phyloP scores from a whole-genome alignment of 2,113 vertebrate genomes.

The zebrafish (Danio rerio) region DNA sequence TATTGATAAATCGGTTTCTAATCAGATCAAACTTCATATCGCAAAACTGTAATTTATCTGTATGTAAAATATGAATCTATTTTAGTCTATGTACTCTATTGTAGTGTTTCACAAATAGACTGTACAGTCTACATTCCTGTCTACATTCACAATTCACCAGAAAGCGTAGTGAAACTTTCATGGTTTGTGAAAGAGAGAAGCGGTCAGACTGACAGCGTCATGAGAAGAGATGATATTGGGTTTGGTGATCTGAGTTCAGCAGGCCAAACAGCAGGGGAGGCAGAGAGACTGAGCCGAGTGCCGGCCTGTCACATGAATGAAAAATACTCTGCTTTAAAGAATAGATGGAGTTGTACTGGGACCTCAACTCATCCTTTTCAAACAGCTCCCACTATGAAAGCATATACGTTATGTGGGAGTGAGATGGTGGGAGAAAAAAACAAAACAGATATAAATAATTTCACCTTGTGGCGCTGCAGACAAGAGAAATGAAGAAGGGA shows the following conservation, averaged over 20 bases:
- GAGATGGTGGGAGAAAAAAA: constrained; percentile 49
- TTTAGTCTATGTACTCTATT: too few relatives aligned
- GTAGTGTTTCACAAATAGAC: neutral
- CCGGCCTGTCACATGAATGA: constrained; percentile 33
- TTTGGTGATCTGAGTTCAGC: constrained; percentile 27
- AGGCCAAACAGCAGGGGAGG: constrained; percentile 24
- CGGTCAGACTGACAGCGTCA: neutral
- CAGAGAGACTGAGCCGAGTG: constrained; percentile 20
- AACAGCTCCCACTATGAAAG: constrained; percentile 35
- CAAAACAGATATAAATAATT: constrained; percentile 59
- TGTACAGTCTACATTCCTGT: neutral
- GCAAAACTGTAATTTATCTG: neutral
- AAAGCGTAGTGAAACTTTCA: neutral
- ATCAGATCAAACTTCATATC: neutral
- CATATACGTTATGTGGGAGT: constrained; percentile 42
- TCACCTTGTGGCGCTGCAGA: constrained; percentile 50
- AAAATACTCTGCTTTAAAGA: constrained; percentile 47
- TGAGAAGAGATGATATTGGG: neutral
- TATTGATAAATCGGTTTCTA: too few relatives aligned
- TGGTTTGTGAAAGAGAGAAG: neutral
- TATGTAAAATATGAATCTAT: neutral
- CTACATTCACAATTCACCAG: neutral
- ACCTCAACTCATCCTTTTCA: constrained; percentile 45
- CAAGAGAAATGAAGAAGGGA: constrained; percentile 55
- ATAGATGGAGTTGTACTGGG: constrained; percentile 29